A percentile compares a stretch with the other conserved stretches of the same genome.
Conservation (phyloP, 1,140 invertebrate genomes). For the Ceratosolen fusciceps region DNA sequence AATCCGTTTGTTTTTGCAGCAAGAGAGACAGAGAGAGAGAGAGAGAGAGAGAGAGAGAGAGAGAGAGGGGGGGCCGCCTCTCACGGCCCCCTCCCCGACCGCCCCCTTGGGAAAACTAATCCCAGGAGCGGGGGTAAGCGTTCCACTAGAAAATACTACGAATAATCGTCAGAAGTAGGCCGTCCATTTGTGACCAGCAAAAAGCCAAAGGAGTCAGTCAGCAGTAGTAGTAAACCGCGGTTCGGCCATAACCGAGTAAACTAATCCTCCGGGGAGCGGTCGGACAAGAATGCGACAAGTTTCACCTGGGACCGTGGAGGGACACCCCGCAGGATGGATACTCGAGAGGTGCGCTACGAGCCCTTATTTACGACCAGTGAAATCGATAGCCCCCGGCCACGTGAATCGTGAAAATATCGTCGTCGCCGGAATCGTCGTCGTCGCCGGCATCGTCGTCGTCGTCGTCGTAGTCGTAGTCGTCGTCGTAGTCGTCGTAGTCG, state of each 20-base stretch:
- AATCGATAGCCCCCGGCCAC: slow-evolving; percentile 63
- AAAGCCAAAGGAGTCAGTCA: background rate
- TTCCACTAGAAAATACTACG: background rate
- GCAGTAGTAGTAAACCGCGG: slow-evolving; percentile 33
- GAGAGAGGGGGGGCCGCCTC: no score
- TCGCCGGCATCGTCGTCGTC: no score
- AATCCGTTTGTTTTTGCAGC: no score
- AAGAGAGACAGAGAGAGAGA: no score
- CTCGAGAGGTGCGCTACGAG: slow-evolving; percentile 43
- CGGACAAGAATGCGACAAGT: slow-evolving; percentile 50
- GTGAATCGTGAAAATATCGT: slow-evolving; percentile 63
- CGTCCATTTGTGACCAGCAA: background rate
- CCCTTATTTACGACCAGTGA: slow-evolving; percentile 66
- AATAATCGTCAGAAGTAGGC: background rate
- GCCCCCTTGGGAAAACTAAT: no score
- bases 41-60: no score
- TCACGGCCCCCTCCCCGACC: no score
- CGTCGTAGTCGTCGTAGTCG: background rate
- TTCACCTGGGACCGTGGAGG: slow-evolving; percentile 51
- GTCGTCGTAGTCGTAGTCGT: no score
- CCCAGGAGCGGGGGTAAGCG: background rate
- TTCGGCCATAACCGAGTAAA: background rate
- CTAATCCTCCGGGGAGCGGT: slow-evolving; percentile 24
- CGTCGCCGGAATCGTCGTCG: background rate
- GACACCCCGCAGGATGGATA: slow-evolving; percentile 50